These are phyloP conservation scores for Dendrolimus punctatus DNA, from an alignment of 1,140 invertebrate species.

Conservation along the genomic window DNA sequence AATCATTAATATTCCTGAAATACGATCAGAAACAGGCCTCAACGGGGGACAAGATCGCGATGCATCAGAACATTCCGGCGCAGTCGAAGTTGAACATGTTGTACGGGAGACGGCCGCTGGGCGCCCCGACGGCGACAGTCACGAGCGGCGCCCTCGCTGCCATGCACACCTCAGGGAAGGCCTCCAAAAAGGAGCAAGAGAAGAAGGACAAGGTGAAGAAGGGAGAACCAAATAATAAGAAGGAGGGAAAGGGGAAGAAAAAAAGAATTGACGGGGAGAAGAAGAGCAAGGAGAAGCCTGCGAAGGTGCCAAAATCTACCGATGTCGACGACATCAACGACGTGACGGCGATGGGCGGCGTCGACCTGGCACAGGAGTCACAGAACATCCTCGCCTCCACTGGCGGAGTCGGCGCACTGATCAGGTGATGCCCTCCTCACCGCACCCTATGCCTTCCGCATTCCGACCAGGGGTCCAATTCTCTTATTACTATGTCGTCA, in stretches of 20 bases:
- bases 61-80: constrained; percentile 54
- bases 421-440: too few species aligned
- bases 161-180: constrained; percentile 46
- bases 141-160: constrained; percentile 34
- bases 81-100: constrained; percentile 48
- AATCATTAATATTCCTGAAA: too few species aligned
- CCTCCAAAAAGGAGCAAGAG: constrained; percentile 50
- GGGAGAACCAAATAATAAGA: too few species aligned
- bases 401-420: constrained; percentile 77
- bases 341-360: constrained; percentile 98
- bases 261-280: too few species aligned
- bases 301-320: too few species aligned
- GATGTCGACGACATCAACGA: constrained; percentile 86
- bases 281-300: too few species aligned
- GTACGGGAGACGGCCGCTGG: constrained; percentile 35
- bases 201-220: constrained; percentile 40
- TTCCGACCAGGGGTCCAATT: too few species aligned
- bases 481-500: too few species aligned
- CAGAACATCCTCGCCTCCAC: constrained; percentile 95
- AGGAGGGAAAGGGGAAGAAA: too few species aligned
- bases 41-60: constrained; percentile 41
- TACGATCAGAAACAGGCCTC: constrained; percentile 29
- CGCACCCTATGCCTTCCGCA: too few species aligned
- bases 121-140: constrained; percentile 20
- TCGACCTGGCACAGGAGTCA: constrained; percentile 96